Evolutionary conservation across 2,888 invertebrate genomes (phyloP), one percentile per base, ranked within the genome.

Genomic region (Drosophila aldrichi): DNA sequence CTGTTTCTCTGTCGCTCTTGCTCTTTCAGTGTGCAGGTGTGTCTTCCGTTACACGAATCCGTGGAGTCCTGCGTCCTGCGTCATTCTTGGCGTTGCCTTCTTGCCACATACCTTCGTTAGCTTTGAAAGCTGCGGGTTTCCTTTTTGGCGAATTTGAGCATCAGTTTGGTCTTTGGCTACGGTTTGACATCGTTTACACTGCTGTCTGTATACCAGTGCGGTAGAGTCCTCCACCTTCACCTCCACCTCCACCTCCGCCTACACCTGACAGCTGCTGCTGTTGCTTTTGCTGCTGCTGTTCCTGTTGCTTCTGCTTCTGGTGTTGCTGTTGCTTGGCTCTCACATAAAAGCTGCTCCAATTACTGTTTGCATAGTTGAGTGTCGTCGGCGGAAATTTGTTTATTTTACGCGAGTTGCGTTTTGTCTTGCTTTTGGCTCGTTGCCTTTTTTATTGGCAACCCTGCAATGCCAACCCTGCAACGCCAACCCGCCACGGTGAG

Each of bases 331-430:
- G 78, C 57, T 68, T 59, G 76, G 55, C 43, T 56, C 56, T 56
- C 66, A 65, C 74, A 79, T 73, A 73, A 80, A 80, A 82, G 83
- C 88, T 80, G 80, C 82, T 79, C 80, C 90, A 88, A 89, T 88
- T 88, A 89, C 88, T 85, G 88, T 88, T 88, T 85, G 85, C 85
- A 89, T 85, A 89, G 90, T 80, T 82, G 86, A 85, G 85, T 88
- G 85, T 85, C 85, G 84, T 89, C 88, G 75, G 75, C 85, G 85
- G 85, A 85, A 85, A 89, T 85, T 85, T 85, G 85, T 85, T 85
- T 85, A 85, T 85, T 88, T 88, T 89, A 89, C 90, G 85, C 85
- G 88, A 73, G 70, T 62, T 88, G 88, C 88, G 88, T 89, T 88
- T 89, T 88, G 85, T 71, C 76, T 77, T 69, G 40, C 61, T 69